Base-by-base conservation (phyloP, 2,113 vertebrate genomes). In the Pelmatolapia mariae region DNA sequence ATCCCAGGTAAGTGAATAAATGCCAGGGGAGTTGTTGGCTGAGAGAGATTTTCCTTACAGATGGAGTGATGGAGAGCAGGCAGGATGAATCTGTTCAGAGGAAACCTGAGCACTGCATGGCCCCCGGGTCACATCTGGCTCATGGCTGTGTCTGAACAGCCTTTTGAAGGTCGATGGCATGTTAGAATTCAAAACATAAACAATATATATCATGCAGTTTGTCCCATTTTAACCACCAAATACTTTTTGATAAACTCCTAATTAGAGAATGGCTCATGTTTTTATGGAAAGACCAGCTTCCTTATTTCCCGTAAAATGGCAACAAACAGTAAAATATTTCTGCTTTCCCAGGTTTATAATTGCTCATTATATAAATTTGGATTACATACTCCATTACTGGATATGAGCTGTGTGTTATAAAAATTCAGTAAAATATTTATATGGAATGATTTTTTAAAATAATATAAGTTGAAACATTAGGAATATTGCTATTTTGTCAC, bases 251-350 rank as follows among this genome's bases (percentile, higher is more conserved):
- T 56, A 56, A 56, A 26, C 22, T 56, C 22, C 54, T 3, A 26
- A 26, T 56, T 12, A 57, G 22, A 57, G 12, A 57, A 8, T 13
- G 10, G 0, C 33, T 38, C 22, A 68, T 68, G 61, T 38, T 68
- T 38, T 33, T 68, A 38, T 68, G 19, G 61, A 68, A 38, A 68
- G 2, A 38, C 33, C 19, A 38, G 33, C 33, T 68, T 38, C 61
- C 3, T 68, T 38, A 38, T 68, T 38, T 66, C 33, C 0, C 0
- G 1, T 66, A 22, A 38, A 38, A 38, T 66, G 10, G 61, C 33
- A 66, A 66, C 33, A 66, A 66, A 22, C 11, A 5, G 19, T 38
- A 38, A 16, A 0, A 16, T 71, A 16, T 40, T 0, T 43, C 1
- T 43, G 36, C 66, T 71, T 71, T 71, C 8, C 0, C 12, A 71